phyloP scores from a whole-genome alignment of 2,888 invertebrate genomes.

The Caenorhabditis sinica region DNA sequence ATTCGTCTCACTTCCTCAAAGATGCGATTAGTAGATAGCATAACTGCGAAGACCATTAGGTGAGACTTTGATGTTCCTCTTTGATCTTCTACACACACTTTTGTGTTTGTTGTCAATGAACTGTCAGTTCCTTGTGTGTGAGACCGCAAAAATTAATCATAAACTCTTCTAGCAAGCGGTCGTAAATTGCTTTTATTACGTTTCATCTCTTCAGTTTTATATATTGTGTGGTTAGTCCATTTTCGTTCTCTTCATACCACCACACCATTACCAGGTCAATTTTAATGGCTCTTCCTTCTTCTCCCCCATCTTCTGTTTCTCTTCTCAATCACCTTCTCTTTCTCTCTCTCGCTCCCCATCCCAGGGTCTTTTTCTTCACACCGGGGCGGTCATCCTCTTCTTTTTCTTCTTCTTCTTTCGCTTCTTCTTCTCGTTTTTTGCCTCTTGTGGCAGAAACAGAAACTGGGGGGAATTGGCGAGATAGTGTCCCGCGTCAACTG shows the following conservation, averaged over 20 bases:
- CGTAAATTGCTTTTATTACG: no score
- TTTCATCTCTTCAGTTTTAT: no score
- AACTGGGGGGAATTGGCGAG: slow-evolving; percentile 16
- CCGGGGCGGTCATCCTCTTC: slow-evolving; percentile 24
- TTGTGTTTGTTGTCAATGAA: background rate
- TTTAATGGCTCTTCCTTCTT: slow-evolving; percentile 42
- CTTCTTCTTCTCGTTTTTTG: background rate
- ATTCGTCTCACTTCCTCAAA: background rate
- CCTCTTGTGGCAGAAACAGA: slow-evolving; percentile 31
- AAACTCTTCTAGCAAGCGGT: no score
- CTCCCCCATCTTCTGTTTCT: background rate
- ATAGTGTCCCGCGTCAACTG: slow-evolving; percentile 8
- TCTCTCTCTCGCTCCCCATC: background rate
- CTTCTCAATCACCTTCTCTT: slow-evolving; percentile 12
- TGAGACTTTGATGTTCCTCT: background rate
- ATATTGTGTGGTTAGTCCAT: background rate
- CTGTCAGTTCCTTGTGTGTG: no score
- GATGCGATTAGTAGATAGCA: background rate
- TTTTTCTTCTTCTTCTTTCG: slow-evolving; percentile 1
- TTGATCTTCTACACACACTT: background rate
- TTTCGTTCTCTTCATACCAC: background rate
- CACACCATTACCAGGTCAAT: slow-evolving; percentile 10
- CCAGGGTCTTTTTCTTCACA: slow-evolving; percentile 20
- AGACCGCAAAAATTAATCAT: no score
- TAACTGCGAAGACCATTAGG: background rate